These are phyloP conservation scores for Delichon dasypus DNA, from an alignment of 2,797 vertebrate species.

Conservation along the genomic window DNA sequence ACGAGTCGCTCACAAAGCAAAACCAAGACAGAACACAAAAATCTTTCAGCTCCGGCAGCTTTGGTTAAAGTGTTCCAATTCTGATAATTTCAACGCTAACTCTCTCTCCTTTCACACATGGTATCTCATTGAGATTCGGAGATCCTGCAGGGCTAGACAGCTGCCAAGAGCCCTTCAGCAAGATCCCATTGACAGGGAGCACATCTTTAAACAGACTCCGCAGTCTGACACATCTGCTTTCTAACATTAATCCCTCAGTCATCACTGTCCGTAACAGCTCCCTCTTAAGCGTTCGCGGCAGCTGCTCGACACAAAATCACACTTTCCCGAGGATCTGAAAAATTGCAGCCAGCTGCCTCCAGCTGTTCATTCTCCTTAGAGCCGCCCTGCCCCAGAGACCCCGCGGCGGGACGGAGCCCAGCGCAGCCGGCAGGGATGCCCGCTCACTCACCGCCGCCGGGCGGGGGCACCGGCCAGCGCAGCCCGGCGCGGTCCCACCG, in stretches of 20 bases:
- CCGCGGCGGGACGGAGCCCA: fast-evolving
- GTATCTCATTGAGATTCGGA: neutral
- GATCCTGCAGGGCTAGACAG: neutral
- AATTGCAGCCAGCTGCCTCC: constrained; percentile 41
- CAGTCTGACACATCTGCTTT: constrained; percentile 45
- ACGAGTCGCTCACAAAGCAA: neutral
- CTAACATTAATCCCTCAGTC: neutral
- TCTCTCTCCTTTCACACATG: neutral
- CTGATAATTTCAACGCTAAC: neutral
- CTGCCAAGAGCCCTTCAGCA: constrained; percentile 1
- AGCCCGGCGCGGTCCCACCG: neutral
- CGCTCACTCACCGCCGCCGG: neutral
- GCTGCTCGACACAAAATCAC: constrained; percentile 37
- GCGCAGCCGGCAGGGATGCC: neutral
- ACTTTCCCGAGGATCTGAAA: constrained; percentile 31
- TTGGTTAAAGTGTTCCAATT: neutral
- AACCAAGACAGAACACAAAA: neutral
- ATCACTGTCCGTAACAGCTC: neutral
- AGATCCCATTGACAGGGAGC: neutral
- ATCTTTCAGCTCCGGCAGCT: neutral
- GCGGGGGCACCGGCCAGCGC: neutral
- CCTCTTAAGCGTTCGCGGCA: neutral
- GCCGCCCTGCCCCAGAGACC: neutral
- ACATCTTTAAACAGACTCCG: neutral
- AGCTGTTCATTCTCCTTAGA: constrained; percentile 29